Conservation (phyloP, 2,888 invertebrate species). For the Trimorus sp. region DNA sequence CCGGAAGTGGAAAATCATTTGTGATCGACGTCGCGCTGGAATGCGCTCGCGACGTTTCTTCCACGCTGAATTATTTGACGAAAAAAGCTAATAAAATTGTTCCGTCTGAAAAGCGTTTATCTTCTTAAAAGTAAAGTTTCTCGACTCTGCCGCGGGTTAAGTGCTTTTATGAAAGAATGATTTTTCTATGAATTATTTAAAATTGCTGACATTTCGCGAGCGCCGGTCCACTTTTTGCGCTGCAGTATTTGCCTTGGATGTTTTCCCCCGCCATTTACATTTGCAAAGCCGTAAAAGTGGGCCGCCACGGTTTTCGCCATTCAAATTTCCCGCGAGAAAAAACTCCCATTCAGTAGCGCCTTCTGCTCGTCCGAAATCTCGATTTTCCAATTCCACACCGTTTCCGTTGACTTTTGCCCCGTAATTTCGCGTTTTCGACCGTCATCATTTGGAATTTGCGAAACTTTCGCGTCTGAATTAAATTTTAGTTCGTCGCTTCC, state of each 20-base stretch:
- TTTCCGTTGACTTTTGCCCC: neutral
- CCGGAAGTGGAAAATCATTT: too few relatives aligned
- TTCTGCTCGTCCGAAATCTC: neutral
- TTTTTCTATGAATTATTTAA: slow-evolving; percentile 33
- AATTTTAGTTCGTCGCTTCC: neutral
- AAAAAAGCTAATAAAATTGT: too few relatives aligned
- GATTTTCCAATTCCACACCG: slow-evolving; percentile 3
- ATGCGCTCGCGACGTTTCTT: too few relatives aligned
- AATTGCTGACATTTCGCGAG: slow-evolving; percentile 36
- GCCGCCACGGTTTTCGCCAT: too few relatives aligned
- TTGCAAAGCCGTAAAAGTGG: neutral
- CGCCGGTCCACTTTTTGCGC: slow-evolving; percentile 11
- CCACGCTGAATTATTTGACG: too few relatives aligned
- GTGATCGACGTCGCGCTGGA: too few relatives aligned
- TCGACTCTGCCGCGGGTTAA: slow-evolving; percentile 8
- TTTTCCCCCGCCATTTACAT: slow-evolving; percentile 15
- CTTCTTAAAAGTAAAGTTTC: slow-evolving; percentile 36
- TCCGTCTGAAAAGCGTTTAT: slow-evolving; percentile 6
- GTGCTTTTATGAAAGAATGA: slow-evolving; percentile 37
- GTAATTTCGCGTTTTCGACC: too few relatives aligned
- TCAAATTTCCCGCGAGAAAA: slow-evolving; percentile 2
- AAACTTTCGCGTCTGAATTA: too few relatives aligned
- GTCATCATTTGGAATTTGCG: too few relatives aligned
- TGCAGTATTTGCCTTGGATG: slow-evolving; percentile 21
- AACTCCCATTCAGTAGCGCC: neutral